Percentiles rank a stretch among this genome's conserved stretches.
Conservation (phyloP, 2,888 invertebrate genomes). For the Molanna angustata region DNA sequence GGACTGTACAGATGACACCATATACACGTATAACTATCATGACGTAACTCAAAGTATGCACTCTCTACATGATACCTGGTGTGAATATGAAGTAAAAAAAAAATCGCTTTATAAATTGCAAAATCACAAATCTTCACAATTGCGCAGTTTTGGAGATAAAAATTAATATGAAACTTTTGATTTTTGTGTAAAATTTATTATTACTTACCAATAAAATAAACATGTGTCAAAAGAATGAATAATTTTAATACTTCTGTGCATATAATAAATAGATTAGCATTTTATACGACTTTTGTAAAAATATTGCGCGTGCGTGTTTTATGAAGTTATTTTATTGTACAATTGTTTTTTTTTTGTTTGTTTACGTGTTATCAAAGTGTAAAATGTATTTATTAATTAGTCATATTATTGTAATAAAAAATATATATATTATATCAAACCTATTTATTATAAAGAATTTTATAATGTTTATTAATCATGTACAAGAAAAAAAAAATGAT, state of each 20-base stretch:
- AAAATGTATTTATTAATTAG: conserved; percentile 12
- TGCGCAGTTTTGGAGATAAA: too few relatives aligned
- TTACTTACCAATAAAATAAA: conserved; percentile 11
- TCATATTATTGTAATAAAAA: conserved; percentile 14
- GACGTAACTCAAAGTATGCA: too few relatives aligned
- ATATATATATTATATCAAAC: conserved; percentile 21
- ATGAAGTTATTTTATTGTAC: neutral
- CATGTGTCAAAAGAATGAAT: conserved; percentile 20
- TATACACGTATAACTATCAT: too few relatives aligned
- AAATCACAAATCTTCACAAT: too few relatives aligned
- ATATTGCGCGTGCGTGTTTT: neutral
- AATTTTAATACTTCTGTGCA: conserved; percentile 1
- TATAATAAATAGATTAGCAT: conserved; percentile 1
- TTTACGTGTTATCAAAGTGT: conserved; percentile 7
- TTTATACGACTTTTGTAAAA: conserved; percentile 6
- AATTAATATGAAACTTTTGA: too few relatives aligned
- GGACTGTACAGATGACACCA: too few relatives aligned
- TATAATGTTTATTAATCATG: too few relatives aligned
- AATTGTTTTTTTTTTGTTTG: conserved; percentile 9
- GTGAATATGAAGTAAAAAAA: too few relatives aligned
- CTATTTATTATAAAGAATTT: conserved; percentile 26
- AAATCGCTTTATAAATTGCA: too few relatives aligned
- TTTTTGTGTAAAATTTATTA: too few relatives aligned
- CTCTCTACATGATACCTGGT: too few relatives aligned
- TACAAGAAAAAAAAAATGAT: too few relatives aligned